Conservation (phyloP, 2,888 invertebrate species). For the Litoditis marina region DNA sequence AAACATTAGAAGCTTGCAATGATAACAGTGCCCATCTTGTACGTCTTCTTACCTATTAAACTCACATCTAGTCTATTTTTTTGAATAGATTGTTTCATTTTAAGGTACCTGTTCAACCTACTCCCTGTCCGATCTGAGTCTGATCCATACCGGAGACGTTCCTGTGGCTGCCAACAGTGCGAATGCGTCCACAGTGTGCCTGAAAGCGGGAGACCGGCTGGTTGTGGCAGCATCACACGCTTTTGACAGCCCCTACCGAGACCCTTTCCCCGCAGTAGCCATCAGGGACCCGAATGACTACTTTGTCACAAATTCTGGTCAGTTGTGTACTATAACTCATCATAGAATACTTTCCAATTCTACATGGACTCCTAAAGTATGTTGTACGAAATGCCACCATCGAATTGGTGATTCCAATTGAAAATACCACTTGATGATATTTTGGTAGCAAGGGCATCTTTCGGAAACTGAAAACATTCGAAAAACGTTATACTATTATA, state of each 20-base stretch:
- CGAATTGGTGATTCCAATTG: no score
- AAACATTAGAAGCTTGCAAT: no score
- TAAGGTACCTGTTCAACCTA: constrained; percentile 61
- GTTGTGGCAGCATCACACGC: constrained; percentile 53
- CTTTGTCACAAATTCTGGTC: constrained; percentile 20
- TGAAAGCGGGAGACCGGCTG: constrained; percentile 74
- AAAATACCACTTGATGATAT: no score
- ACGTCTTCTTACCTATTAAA: constrained; percentile 12
- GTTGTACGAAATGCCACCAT: no score
- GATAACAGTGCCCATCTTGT: no score
- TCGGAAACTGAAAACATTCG: no score
- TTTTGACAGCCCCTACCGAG: constrained; percentile 52
- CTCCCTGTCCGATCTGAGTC: constrained; percentile 75
- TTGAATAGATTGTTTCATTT: not conserved
- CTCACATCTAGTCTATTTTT: not conserved
- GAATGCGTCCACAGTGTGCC: constrained; percentile 83
- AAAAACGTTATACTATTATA: no score
- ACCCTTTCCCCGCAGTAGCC: constrained; percentile 51
- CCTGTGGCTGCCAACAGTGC: constrained; percentile 89
- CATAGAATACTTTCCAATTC: no score
- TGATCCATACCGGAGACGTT: constrained; percentile 64
- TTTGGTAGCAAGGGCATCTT: no score
- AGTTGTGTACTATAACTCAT: no score
- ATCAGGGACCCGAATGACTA: constrained; percentile 41
- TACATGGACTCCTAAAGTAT: no score